Evolutionary conservation across 2,888 invertebrate genomes (phyloP), one percentile per base, ranked within the genome.

Genomic region (Syrista parreyssii): DNA sequence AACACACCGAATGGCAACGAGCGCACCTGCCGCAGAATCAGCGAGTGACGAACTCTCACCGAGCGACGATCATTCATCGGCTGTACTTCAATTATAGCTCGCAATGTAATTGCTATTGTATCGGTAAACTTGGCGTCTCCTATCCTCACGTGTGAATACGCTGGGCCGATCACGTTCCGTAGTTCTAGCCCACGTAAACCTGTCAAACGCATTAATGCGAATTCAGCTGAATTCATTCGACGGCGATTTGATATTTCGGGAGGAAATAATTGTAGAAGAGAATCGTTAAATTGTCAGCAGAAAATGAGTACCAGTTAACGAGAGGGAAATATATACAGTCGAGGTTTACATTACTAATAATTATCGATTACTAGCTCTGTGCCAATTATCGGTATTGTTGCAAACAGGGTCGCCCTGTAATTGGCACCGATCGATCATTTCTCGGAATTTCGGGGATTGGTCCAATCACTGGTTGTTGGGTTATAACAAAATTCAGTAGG

Each of bases 11-110:
- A 83, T 84, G 86, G 85, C 84, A 23, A 55, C 81, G 79, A 85
- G 83, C 84, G 86, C 89, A 88, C 86, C 89, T 90, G 88, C 81
- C 82, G 82, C 83, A 79, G 79, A 79, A 76, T 79, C 82, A 82
- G 79, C 78, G 82, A 78, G 77, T 68, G 12, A n/a, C 71, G 30
- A 30, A 32, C 71, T 31, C 81, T 79, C 78, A 79, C 79, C 78
- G 80, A 74, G 71, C 79, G 82, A 79, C 81, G 81, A 79, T 82
- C 79, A 78, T 80, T 75, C 77, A 79, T 78, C 76, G 80, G 78
- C 77, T 81, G 78, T 82, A 82, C 85, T 88, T 86, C 85, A 86
- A 85, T 87, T 85, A 87, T 84, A 81, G 79, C 81, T 79, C 79
- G 78, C 76, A 78, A 78, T 77, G 82, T 88, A 88, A 89, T 89